phyloP scores from a whole-genome alignment of 1,140 invertebrate species.

The Eulimnadia texana region DNA sequence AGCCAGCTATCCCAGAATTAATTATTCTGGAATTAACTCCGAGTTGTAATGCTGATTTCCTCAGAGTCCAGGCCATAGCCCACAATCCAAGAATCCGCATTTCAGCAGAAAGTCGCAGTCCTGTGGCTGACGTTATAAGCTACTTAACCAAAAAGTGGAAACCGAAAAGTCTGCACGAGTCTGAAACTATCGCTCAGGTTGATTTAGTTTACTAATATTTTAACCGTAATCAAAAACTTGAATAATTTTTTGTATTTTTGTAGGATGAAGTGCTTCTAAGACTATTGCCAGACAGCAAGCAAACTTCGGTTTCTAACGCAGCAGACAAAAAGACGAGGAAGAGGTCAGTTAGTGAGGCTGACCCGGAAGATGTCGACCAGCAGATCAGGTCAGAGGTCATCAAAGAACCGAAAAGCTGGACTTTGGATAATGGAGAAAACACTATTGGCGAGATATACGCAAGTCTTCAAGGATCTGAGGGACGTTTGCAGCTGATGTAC shows the following conservation, averaged over 20 bases:
- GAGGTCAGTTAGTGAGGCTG: neutral
- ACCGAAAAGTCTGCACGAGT: constrained; percentile 18
- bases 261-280: constrained; percentile 9
- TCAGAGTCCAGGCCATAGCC: constrained; percentile 63
- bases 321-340: neutral
- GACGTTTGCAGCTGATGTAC: constrained; percentile 1
- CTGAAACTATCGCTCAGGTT: neutral
- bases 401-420: constrained; percentile 50
- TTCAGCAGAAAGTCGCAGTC: constrained; percentile 56
- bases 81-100: constrained; percentile 78
- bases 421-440: constrained; percentile 50
- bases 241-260: neutral
- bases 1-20: constrained; percentile 45
- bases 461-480: neutral
- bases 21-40: constrained; percentile 62
- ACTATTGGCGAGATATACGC: constrained; percentile 73
- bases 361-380: constrained; percentile 4
- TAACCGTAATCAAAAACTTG: constrained; percentile 1
- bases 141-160: constrained; percentile 66
- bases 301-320: constrained; percentile 1
- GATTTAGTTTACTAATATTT: neutral
- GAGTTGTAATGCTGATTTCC: constrained; percentile 59
- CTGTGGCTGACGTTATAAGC: constrained; percentile 51
- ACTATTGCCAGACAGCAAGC: neutral
- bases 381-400: neutral